Evolutionary conservation across 2,113 vertebrate genomes (phyloP), one percentile per base, ranked within the genome.

Genomic region (Leptobrachium ailaonicum): DNA sequence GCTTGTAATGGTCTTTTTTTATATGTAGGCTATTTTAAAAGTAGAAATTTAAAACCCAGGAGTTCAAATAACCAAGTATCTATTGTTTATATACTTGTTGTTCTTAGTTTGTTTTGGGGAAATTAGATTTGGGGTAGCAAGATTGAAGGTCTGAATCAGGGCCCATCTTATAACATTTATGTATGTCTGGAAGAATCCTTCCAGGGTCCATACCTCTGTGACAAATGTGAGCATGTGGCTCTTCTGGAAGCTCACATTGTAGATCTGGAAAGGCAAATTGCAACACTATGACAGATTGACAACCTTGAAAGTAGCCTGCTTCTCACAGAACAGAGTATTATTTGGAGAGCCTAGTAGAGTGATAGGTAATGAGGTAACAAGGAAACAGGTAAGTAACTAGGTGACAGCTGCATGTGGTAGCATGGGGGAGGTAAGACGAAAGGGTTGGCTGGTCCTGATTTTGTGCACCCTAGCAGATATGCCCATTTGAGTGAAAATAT

Each of bases 171-270:
- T 32, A 40, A 69, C 13, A 47, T 71, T 44, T 71, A 32, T 50
- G 69, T 45, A 50, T 43, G n/a, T 9, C 13, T 71, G 69, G 69
- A 71, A 47, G 11, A 71, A 50, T 6, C 4, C 14, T 71, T 71
- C 45, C 69, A 71, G 43, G 20, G 13, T n/a, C 3, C 45, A 71
- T 71, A 71, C 44, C 69, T 32, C 69, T 71, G 43, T 71, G 69
- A 20, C 13, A 71, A 4, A 50, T 53, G 69, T 47, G 69, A 71
- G 13, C 44, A 32, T 32, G 20, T 47, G 44, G 69, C n/a, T n/a
- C 10, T 14, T 53, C 20, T 20, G n/a, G 11, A 71, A 71, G 69
- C 44, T 47, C 69, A 71, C 3, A n/a, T 47, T 50, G n/a, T 2
- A 47, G 45, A 45, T 50, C 44, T 20, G 56, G 56, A 11, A 50